These are phyloP conservation scores for Macropodus opercularis DNA, from an alignment of 2,797 vertebrate genomes.

Conservation along the genomic window DNA sequence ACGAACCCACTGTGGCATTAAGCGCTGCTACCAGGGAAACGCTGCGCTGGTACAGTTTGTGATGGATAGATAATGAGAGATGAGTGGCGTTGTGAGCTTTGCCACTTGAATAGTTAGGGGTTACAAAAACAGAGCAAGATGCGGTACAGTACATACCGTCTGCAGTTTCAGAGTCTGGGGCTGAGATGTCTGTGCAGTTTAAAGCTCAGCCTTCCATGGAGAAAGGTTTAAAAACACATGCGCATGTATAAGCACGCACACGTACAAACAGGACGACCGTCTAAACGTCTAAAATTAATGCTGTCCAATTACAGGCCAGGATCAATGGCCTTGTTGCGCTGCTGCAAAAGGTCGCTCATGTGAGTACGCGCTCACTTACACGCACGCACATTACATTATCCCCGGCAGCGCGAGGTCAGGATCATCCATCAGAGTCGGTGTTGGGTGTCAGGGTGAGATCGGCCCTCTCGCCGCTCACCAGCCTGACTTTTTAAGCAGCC, in stretches of 20 bases:
- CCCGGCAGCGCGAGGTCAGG: conserved; percentile 46
- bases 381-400: conserved; percentile 24
- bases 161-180: too few relatives aligned
- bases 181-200: too few relatives aligned
- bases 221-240: not conserved
- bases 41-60: not conserved
- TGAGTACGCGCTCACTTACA: conserved; percentile 13
- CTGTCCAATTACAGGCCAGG: conserved; percentile 61
- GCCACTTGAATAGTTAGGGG: not conserved
- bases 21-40: not conserved
- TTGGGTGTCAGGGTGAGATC: conserved; percentile 46
- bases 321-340: conserved; percentile 69
- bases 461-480: conserved; percentile 15
- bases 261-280: conserved; percentile 10
- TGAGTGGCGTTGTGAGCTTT: not conserved
- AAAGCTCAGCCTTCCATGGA: conserved; percentile 27
- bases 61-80: not conserved
- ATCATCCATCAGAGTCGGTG: conserved; percentile 60
- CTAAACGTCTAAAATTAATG: conserved; percentile 26
- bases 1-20: conserved; percentile 6
- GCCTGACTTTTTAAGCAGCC: conserved; percentile 39
- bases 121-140: not conserved
- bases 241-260: too few relatives aligned
- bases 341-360: conserved; percentile 54
- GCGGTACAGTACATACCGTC: too few relatives aligned